Conservation (phyloP, 2,888 invertebrate genomes). For the Trissolcus brochymenae region DNA sequence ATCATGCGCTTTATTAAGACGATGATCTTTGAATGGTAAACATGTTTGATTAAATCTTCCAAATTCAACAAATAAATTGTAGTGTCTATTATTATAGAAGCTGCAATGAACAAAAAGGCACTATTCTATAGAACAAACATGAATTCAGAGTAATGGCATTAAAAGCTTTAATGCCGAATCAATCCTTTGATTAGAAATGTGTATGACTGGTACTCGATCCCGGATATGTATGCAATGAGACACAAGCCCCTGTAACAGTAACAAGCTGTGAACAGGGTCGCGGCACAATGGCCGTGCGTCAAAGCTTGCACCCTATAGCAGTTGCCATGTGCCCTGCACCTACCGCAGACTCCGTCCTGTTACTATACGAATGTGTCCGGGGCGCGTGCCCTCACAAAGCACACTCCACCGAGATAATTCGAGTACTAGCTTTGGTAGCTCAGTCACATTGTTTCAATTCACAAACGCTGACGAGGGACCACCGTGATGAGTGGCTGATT, state of each 20-base stretch:
- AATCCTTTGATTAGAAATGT: slow-evolving; percentile 19
- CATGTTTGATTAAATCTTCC: too few species aligned
- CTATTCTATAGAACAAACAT: too few species aligned
- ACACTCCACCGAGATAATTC: slow-evolving; percentile 71
- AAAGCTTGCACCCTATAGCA: slow-evolving; percentile 53
- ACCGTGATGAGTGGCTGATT: slow-evolving; percentile 54
- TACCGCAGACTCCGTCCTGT: slow-evolving; percentile 67
- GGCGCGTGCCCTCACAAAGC: slow-evolving; percentile 75
- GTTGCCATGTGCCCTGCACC: slow-evolving; percentile 60
- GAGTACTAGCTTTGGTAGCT: slow-evolving; percentile 70
- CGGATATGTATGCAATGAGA: slow-evolving; percentile 53
- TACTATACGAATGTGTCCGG: slow-evolving; percentile 61
- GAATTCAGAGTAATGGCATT: too few species aligned
- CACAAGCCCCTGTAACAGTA: slow-evolving; percentile 62
- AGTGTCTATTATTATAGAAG: too few species aligned
- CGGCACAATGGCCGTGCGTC: slow-evolving; percentile 61
- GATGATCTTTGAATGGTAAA: too few species aligned
- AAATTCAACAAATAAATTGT: too few species aligned
- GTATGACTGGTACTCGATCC: slow-evolving; percentile 50
- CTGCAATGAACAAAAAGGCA: too few species aligned
- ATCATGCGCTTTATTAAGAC: too few species aligned
- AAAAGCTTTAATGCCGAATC: background rate
- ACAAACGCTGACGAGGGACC: slow-evolving; percentile 59
- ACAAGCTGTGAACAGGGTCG: slow-evolving; percentile 61
- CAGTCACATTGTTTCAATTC: slow-evolving; percentile 72